Percentiles rank a stretch among this genome's conserved stretches.
Evolutionary conservation across 2,888 invertebrate species (phyloP).

Genomic region (Drosophila glabriapex): DNA sequence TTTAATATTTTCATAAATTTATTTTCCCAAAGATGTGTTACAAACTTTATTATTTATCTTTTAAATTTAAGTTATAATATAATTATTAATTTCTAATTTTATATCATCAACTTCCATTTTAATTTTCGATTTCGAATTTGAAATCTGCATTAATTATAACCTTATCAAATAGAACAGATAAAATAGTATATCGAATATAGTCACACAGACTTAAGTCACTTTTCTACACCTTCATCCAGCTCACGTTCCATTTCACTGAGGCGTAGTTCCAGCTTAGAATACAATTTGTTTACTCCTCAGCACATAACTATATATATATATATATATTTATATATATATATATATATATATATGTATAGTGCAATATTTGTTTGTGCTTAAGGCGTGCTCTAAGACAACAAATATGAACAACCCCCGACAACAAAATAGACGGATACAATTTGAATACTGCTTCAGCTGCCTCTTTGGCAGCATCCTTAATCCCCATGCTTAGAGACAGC

Average conservation of each 20-base stretch:
- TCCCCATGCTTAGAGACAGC: constrained; percentile 26
- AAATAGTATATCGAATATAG: not conserved
- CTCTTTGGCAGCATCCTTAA: constrained; percentile 34
- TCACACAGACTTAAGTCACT: not conserved
- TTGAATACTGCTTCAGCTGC: constrained; percentile 41
- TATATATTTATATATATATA: not conserved
- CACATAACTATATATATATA: not conserved
- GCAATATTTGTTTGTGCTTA: constrained; percentile 42
- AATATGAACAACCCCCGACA: constrained; percentile 35
- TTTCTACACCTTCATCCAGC: too few species aligned
- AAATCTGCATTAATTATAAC: not conserved
- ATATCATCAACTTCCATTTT: too few species aligned
- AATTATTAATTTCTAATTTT: not conserved
- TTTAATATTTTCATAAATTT: too few species aligned
- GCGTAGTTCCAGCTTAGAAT: constrained; percentile 43
- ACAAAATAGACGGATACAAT: constrained; percentile 15
- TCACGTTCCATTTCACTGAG: constrained; percentile 25
- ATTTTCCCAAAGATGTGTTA: too few species aligned
- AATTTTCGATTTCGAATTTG: too few species aligned
- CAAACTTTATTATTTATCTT: too few species aligned
- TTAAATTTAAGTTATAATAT: not conserved
- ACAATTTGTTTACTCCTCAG: not conserved
- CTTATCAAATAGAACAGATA: not conserved
- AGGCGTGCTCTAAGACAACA: constrained; percentile 45
- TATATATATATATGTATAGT: not conserved